Base-by-base conservation (phyloP, 2,888 invertebrate genomes). In the Cerceris ruficornis region DNA sequence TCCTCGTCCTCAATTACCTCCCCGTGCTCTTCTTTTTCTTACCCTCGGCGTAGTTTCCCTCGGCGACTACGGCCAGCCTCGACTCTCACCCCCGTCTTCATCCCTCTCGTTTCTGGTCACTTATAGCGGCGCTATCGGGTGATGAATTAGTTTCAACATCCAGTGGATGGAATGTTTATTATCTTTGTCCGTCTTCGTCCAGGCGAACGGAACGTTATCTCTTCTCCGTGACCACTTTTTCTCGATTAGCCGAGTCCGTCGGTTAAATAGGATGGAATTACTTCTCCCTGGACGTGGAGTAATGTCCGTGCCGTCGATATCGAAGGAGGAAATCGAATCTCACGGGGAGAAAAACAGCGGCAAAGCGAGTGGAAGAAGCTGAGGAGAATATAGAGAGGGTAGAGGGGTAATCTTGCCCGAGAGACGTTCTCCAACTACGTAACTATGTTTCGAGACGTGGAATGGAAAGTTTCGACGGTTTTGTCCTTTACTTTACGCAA, bases 341-440 rank as follows among this genome's bases (percentile, higher is more conserved):
- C 7, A 15, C 13, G n/a, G 43, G 57, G 14, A 42, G 42, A 42
- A 59, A 59, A 42, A 41, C 0, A 14, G 46, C 43, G 42, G 39
- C 15, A 46, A 66, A 73, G 61, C n/a, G 52, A 66, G 49, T 54
- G 42, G 69, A 17, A 46, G 64, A 55, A 59, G 58, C 14, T 61
- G 57, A 60, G 59, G 49, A 15, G 49, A 59, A 58, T 39, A 41
- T 28, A 28, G 28, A 28, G 39, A 54, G 60, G 62, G n/a, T 73
- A 71, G 66, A 68, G 69, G 78, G 73, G 65, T 82, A 78, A 81
- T 82, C 73, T 73, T 43, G 75, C 61, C 64, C 62, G 14, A 13
- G 61, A 73, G 78, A 78, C 75, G 75, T 75, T 75, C 73, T 60
- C 75, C 42, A 73, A 75, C 75, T 78, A 74, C 73, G 52, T 81